A percentile compares a stretch with the other conserved stretches of the same genome.
Conservation (phyloP, 2,888 invertebrate species). For the Lampropteryx suffumata region DNA sequence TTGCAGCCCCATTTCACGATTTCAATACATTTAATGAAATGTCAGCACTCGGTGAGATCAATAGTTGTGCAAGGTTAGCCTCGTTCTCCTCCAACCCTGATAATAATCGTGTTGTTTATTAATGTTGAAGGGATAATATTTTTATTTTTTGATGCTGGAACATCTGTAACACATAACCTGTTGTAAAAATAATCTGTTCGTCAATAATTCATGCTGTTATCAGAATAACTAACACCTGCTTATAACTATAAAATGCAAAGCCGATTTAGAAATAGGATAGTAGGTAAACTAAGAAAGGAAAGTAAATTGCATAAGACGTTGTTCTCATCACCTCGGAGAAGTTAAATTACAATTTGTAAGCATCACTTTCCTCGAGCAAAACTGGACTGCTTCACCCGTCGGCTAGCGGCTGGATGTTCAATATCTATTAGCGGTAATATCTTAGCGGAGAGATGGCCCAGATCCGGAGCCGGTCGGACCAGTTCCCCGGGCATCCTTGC, state of each 20-base stretch:
- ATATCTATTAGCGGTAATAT: slow-evolving; percentile 79
- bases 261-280: neutral
- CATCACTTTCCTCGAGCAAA: slow-evolving; percentile 26
- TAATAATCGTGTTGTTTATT: slow-evolving; percentile 29
- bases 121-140: too few species aligned
- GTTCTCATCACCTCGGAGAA: slow-evolving; percentile 12
- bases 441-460: slow-evolving; percentile 77
- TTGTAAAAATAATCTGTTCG: too few species aligned
- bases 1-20: slow-evolving; percentile 79
- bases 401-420: slow-evolving; percentile 57
- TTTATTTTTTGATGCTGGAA: too few species aligned
- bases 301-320: slow-evolving; percentile 12
- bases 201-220: too few species aligned
- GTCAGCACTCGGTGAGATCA: slow-evolving; percentile 76
- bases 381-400: slow-evolving; percentile 28
- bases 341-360: slow-evolving; percentile 23
- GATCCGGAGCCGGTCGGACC: slow-evolving; percentile 75
- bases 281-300: slow-evolving; percentile 12
- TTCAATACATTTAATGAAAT: slow-evolving; percentile 81
- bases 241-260: neutral
- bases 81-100: slow-evolving; percentile 48
- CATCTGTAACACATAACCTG: too few species aligned
- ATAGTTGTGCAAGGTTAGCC: slow-evolving; percentile 64
- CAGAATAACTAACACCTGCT: too few species aligned
- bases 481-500: slow-evolving; percentile 76